phyloP scores from a whole-genome alignment of 2,113 vertebrate species.

The Proterorhinus semilunaris region DNA sequence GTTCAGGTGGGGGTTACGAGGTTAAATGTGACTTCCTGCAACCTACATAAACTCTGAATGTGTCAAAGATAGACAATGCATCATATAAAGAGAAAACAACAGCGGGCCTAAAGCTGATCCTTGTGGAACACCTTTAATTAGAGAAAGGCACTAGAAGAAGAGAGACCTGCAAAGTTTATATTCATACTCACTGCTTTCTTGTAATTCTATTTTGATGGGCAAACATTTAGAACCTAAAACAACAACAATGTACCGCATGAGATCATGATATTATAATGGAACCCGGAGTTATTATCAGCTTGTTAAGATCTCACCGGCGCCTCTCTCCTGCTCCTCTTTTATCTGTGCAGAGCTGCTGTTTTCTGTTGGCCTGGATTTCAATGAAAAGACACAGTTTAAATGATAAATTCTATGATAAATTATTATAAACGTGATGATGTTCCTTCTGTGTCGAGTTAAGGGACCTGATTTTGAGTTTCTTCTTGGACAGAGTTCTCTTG shows the following conservation, averaged over 20 bases:
- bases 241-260: not conserved
- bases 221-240: conserved; percentile 29
- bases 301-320: not conserved
- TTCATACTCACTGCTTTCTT: conserved; percentile 83
- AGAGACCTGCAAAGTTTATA: no score
- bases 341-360: conserved; percentile 10
- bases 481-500: conserved; percentile 89
- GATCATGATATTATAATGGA: not conserved
- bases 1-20: no score
- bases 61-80: no score
- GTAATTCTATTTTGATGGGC: conserved; percentile 61
- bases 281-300: not conserved
- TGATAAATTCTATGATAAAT: not conserved
- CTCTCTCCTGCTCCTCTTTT: not conserved
- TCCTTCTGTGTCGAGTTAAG: conserved; percentile 77
- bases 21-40: no score
- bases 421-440: not conserved
- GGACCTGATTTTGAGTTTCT: conserved; percentile 82
- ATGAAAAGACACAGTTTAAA: conserved; percentile 26
- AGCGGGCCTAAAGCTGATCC: no score
- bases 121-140: no score
- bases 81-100: no score
- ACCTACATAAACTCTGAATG: no score
- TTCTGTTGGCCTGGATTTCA: conserved; percentile 50
- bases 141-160: no score